phyloP scores from a whole-genome alignment of 2,888 invertebrate genomes.

The Aporophyla lueneburgensis region DNA sequence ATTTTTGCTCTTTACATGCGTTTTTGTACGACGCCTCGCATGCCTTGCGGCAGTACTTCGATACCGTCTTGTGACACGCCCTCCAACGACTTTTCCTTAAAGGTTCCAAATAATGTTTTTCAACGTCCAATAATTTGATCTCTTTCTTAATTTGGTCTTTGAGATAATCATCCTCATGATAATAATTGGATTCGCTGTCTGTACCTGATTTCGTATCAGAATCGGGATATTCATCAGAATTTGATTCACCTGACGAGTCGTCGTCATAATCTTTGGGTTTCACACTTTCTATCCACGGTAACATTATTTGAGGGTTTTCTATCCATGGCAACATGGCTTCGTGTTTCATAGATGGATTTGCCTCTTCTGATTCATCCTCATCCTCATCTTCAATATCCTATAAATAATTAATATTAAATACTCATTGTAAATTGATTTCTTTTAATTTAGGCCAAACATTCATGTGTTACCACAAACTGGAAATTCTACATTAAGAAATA shows the following conservation, averaged over 20 bases:
- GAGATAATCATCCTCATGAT: slow-evolving; percentile 43
- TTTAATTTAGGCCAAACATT: not conserved
- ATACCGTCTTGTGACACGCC: slow-evolving; percentile 29
- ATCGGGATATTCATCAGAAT: slow-evolving; percentile 43
- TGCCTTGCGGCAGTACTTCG: slow-evolving; percentile 37
- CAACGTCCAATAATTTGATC: not conserved
- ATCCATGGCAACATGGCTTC: slow-evolving; percentile 7
- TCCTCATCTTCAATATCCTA: slow-evolving; percentile 16
- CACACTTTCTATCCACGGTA: slow-evolving; percentile 5
- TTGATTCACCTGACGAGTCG: slow-evolving; percentile 45
- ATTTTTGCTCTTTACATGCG: slow-evolving; percentile 9
- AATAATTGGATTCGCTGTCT: slow-evolving; percentile 35
- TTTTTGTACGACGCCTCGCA: slow-evolving; percentile 28
- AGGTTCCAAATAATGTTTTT: not conserved
- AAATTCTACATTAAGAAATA: too few species aligned
- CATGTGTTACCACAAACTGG: too few species aligned
- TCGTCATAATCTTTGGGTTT: not conserved
- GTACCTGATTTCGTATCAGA: slow-evolving; percentile 11
- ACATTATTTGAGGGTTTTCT: slow-evolving; percentile 27
- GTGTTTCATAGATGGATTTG: not conserved
- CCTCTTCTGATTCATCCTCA: slow-evolving; percentile 2
- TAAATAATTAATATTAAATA: not conserved
- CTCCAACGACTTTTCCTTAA: slow-evolving; percentile 41
- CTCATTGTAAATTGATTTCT: not conserved
- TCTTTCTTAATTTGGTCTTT: slow-evolving; percentile 2